phyloP scores from a whole-genome alignment of 2,113 vertebrate genomes.

The Syrrhaptes paradoxus region DNA sequence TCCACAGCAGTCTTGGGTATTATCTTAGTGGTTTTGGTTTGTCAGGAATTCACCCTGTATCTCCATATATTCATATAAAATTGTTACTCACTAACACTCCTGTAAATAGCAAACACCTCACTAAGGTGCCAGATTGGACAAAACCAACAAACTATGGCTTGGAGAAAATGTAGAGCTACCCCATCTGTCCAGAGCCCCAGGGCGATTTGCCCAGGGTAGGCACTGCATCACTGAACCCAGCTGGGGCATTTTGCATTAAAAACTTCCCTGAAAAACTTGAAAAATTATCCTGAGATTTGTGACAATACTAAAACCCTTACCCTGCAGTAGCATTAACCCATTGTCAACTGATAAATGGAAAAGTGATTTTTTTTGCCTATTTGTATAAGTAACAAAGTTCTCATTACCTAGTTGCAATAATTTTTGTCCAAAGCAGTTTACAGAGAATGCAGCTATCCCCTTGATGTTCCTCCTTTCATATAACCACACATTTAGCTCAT shows the following conservation, averaged over 20 bases:
- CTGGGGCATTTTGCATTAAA: background rate
- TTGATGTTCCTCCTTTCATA: background rate
- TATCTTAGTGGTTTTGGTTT: background rate
- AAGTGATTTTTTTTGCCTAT: background rate
- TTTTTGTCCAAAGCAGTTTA: background rate
- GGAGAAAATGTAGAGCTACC: background rate
- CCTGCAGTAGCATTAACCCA: background rate
- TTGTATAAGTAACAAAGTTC: background rate
- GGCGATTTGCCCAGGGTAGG: background rate
- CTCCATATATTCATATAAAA: background rate
- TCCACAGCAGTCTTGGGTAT: background rate
- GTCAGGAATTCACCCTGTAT: background rate
- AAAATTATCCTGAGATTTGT: background rate
- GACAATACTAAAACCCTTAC: background rate
- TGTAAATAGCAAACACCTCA: background rate
- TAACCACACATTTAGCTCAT: background rate
- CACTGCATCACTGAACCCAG: background rate
- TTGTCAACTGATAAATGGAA: background rate
- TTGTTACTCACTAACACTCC: rapidly evolving
- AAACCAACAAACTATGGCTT: background rate
- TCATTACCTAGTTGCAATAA: background rate
- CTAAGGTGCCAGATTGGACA: background rate
- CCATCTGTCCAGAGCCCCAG: background rate
- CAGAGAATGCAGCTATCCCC: background rate
- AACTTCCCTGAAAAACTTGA: background rate